Evolutionary conservation across 2,113 vertebrate genomes (phyloP).

Genomic region (Onychorhynchus coronatus): DNA sequence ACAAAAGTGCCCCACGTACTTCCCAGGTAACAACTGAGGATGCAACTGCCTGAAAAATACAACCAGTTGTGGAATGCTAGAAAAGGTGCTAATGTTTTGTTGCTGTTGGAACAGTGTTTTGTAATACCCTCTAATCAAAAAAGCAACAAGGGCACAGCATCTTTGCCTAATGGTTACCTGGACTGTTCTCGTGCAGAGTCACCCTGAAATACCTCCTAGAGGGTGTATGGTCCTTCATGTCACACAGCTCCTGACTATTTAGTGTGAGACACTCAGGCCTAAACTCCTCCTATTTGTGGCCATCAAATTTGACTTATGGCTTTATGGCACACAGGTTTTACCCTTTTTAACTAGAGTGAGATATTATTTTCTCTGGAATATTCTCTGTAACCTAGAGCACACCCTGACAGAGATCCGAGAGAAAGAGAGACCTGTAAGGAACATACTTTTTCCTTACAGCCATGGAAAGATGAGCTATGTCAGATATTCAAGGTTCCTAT

Average conservation of each 20-base stretch:
- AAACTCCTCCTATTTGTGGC: neutral
- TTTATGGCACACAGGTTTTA: neutral
- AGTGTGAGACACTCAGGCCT: neutral
- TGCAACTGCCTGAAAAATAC: neutral
- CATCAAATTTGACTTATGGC: neutral
- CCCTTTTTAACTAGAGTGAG: neutral
- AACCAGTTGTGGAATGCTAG: neutral
- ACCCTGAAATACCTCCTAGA: fast-evolving
- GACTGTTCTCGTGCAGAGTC: neutral
- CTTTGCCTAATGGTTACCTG: neutral
- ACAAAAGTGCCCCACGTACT: neutral
- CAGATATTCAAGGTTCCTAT: neutral
- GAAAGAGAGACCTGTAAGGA: neutral
- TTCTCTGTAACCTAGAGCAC: neutral
- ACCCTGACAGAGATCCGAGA: neutral
- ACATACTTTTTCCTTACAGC: neutral
- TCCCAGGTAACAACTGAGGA: neutral
- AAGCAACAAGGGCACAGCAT: neutral
- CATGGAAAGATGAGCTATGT: neutral
- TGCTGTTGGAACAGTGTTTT: neutral
- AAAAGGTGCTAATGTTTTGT: neutral
- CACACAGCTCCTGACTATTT: neutral
- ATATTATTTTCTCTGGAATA: neutral
- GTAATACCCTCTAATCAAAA: neutral
- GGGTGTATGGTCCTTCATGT: fast-evolving